Evolutionary conservation across 2,888 invertebrate species (phyloP), one percentile per base, ranked within the genome.

Genomic region (Catotricha subobsoleta): DNA sequence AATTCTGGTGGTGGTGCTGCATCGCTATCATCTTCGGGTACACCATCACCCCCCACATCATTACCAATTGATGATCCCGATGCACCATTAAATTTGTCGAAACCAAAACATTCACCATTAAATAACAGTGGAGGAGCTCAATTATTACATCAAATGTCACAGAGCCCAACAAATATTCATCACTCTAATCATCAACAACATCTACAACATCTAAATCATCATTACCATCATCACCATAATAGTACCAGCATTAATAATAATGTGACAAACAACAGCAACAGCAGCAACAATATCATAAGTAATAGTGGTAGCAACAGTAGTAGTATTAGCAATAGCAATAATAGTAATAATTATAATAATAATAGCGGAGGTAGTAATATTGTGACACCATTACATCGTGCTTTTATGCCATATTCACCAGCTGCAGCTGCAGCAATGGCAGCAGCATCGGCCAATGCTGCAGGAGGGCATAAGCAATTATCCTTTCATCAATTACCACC

Each of bases 41-140:
- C 39, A 30, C 25, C 39, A 18, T 40, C 40, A 25, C 33, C 40
- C 5, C 33, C 39, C n/a, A 23, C 19, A 18, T 18, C 40, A 35
- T 16, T 2, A 13, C 19, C 21, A 12, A n/a, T n/a, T n/a, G 67
- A 66, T 25, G 80, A 82, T 60, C 75, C 80, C 0, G 88, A 88
- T 57, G 74, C 83, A 2, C 91, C 91, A 2, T 68, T 92, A 33
- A 91, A 91, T 64, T 72, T 91, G 40, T 80, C 80, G 54, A 91
- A 90, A 64, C 90, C 90, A 43, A 80, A 87, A 41, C 67, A 69
- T 12, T 74, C 75, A 3, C 68, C 16, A 10, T 20, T 13, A 9
- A 36, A 36, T 36, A 23, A 36, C 25, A n/a, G n/a, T 15, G 21
- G 36, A 15, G 25, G 10, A 23, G 36, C 15, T 36, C 69, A 2